Conservation (phyloP, 2,797 vertebrate genomes). For the Gymnocypris eckloni region DNA sequence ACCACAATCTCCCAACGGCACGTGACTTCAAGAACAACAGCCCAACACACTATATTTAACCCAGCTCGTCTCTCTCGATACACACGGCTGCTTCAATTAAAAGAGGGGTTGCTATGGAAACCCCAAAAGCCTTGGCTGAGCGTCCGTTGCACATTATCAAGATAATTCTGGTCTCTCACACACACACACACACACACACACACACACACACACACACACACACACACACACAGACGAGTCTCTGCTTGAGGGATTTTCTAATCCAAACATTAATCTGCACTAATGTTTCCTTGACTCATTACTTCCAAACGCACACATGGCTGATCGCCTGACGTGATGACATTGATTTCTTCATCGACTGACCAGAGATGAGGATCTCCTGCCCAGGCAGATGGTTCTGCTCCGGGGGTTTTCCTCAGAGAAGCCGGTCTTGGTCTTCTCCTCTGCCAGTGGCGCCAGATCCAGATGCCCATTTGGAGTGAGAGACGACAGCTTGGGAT, state of each 20-base stretch:
- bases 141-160: slow-evolving; percentile 48
- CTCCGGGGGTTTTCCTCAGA: slow-evolving; percentile 85
- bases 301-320: background rate
- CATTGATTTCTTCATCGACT: background rate
- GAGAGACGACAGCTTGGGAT: slow-evolving; percentile 89
- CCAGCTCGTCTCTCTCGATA: slow-evolving; percentile 24
- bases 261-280: slow-evolving; percentile 53
- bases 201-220: slow-evolving; percentile 16
- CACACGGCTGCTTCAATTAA: slow-evolving; percentile 68
- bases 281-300: slow-evolving; percentile 56
- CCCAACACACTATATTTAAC: slow-evolving; percentile 61
- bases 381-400: slow-evolving; percentile 89
- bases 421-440: slow-evolving; percentile 78
- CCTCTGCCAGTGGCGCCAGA: slow-evolving; percentile 74
- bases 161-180: slow-evolving; percentile 48
- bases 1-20: slow-evolving; percentile 20
- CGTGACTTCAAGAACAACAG: slow-evolving; percentile 53
- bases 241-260: slow-evolving; percentile 42
- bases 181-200: slow-evolving; percentile 15
- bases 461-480: slow-evolving; percentile 97
- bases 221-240: slow-evolving; percentile 26
- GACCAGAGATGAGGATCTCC: slow-evolving; percentile 82
- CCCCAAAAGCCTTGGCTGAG: slow-evolving; percentile 61
- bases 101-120: slow-evolving; percentile 69
- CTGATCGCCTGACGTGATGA: background rate